Conservation (phyloP, 1,140 invertebrate genomes). For the Bombus confusus region DNA sequence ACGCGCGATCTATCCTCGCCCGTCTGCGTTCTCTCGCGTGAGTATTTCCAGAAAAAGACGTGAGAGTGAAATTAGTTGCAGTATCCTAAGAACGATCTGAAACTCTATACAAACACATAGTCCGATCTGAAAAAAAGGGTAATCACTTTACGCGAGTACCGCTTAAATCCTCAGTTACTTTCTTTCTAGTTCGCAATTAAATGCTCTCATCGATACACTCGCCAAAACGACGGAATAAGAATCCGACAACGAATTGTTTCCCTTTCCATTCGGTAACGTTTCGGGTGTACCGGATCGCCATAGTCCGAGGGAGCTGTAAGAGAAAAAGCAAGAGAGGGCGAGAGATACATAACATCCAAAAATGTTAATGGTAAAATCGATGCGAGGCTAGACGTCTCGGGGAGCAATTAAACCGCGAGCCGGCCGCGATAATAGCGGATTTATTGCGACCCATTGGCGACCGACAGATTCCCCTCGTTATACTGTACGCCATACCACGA, state of each 20-base stretch:
- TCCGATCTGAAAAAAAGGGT: slow-evolving; percentile 1
- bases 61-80: slow-evolving; percentile 29
- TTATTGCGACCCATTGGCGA: slow-evolving; percentile 49
- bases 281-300: neutral
- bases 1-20: slow-evolving; percentile 14
- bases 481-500: neutral
- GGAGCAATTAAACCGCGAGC: slow-evolving; percentile 36
- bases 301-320: neutral
- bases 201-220: neutral
- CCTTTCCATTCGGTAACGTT: neutral
- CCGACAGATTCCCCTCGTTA: slow-evolving; percentile 26
- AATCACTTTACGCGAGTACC: slow-evolving; percentile 42
- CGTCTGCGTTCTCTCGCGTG: slow-evolving; percentile 8
- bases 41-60: slow-evolving; percentile 47
- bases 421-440: slow-evolving; percentile 38
- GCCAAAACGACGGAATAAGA: slow-evolving; percentile 13
- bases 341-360: slow-evolving; percentile 14
- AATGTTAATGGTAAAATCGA: slow-evolving; percentile 51
- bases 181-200: slow-evolving; percentile 44
- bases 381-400: neutral
- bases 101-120: neutral
- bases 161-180: slow-evolving; percentile 30
- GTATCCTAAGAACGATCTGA: neutral
- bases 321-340: neutral
- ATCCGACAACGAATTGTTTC: neutral